Evolutionary conservation across 2,888 invertebrate species (phyloP), one percentile per base, ranked within the genome.

Genomic region (Globia sparganii): DNA sequence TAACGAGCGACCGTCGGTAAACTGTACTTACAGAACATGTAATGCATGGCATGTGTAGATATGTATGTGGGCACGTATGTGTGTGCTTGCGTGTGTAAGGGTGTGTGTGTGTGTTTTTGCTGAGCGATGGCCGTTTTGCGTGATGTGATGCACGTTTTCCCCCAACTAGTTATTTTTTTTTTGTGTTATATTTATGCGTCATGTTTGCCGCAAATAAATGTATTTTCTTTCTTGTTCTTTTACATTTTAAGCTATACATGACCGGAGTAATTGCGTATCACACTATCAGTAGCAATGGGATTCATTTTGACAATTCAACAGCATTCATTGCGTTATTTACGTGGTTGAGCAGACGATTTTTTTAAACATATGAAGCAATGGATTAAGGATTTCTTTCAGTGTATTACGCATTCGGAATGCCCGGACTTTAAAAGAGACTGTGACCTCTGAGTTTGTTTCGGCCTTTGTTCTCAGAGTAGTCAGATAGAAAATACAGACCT

Each of bases 1-100:
- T 90, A 90, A 90, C 83, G 80, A 89, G 78, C 88, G 72, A 13
- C 59, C 15, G 69, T 62, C 75, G 49, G 70, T 56, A 64, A 64
- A 64, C 62, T 56, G 53, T 62, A 31, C 28, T 58, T 65, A 72
- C 65, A 65, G 21, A n/a, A 56, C 73, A n/a, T n/a, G n/a, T n/a
- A n/a, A n/a, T n/a, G n/a, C n/a, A n/a, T n/a, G n/a, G n/a, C n/a
- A n/a, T n/a, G n/a, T n/a, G n/a, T n/a, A n/a, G n/a, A n/a, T n/a
- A n/a, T n/a, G n/a, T n/a, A n/a, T n/a, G n/a, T n/a, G n/a, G n/a
- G n/a, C n/a, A n/a, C n/a, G n/a, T n/a, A n/a, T n/a, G n/a, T n/a
- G n/a, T n/a, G n/a, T n/a, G n/a, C n/a, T n/a, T n/a, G n/a, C n/a
- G n/a, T n/a, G n/a, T n/a, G n/a, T n/a, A n/a, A n/a, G n/a, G n/a